phyloP scores from a whole-genome alignment of 2,113 vertebrate genomes.

The Oryzias woworae region DNA sequence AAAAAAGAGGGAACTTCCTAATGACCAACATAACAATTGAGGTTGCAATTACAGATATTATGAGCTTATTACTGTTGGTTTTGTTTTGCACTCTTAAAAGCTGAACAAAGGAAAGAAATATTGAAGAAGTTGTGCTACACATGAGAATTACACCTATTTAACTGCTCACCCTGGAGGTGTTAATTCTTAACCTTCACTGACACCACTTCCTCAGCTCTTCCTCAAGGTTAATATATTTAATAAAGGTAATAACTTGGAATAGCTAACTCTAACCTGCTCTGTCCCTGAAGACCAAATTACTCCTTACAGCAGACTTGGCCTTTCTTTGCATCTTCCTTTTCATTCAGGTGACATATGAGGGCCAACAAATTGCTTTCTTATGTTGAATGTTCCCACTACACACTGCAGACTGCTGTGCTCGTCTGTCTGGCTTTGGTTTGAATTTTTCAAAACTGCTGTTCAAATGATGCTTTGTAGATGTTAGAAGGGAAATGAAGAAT shows the following conservation, averaged over 20 bases:
- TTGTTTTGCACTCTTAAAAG: conserved; percentile 53
- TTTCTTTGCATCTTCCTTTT: conserved; percentile 47
- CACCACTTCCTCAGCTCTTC: conserved; percentile 63
- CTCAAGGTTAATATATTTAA: conserved; percentile 74
- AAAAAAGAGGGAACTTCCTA: conserved; percentile 68
- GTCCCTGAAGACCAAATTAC: conserved; percentile 68
- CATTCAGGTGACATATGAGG: conserved; percentile 54
- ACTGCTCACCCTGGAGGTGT: conserved; percentile 47
- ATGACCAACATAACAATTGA: conserved; percentile 74
- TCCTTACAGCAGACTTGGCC: conserved; percentile 43
- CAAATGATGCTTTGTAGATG: too few species aligned
- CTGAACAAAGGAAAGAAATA: conserved; percentile 35
- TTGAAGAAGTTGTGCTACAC: conserved; percentile 23
- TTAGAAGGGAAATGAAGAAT: too few species aligned
- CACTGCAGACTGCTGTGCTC: conserved; percentile 46
- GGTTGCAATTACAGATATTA: conserved; percentile 75
- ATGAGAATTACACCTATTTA: conserved; percentile 36
- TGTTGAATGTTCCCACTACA: conserved; percentile 60
- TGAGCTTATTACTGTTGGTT: conserved; percentile 68
- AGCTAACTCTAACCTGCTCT: conserved; percentile 44
- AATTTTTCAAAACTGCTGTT: conserved; percentile 18
- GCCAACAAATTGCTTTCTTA: conserved; percentile 78
- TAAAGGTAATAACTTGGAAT: conserved; percentile 70
- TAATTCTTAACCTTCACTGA: conserved; percentile 72
- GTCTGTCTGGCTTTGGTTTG: conserved; percentile 58